Base-by-base conservation (phyloP, 2,797 vertebrate genomes). In the Onychomys leucogaster region DNA sequence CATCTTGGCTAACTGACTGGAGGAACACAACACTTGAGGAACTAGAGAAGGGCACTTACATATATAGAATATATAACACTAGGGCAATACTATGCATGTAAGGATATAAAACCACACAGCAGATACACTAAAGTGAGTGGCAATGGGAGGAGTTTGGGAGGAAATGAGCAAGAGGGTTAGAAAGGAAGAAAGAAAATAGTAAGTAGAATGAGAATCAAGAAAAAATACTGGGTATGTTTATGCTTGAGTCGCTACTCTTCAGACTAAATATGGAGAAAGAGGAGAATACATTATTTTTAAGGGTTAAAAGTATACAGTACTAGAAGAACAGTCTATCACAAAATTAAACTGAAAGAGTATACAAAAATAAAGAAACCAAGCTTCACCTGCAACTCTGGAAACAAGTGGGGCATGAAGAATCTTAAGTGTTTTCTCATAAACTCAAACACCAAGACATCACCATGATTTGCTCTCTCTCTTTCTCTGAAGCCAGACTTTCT, bases 191-290 rank as follows among this genome's bases (percentile, higher is more conserved):
- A 86, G n/a, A 63, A 95, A 81, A 77, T 78, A 86, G 23, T 8
- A 93, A 63, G 32, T 32, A 63, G n/a, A 92, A 75, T 4, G 92
- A 94, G 37, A 96, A 71, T 94, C 84, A 77, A 63, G 89, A 82
- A 57, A 76, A 94, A 41, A 52, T 89, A 29, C 19, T 75, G 1
- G 27, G 3, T 29, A 7, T 6, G 76, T 81, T 9, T 82, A 71
- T 65, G 19, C 37, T 89, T 75, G 89, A 95, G 19, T 86, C 46
- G 49, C 32, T 91, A 12, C 6, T 63, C 9, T 52, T 83, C 14
- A 78, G 16, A 84, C 19, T 94, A 61, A 95, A 96, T 93, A 25
- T 75, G 6, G 88, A 86, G 57, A 95, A 94, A 93, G 82, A 52
- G 86, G 89, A 92, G 3, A n/a, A 73, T 11, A 63, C 34, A 89